Evolutionary conservation across 2,888 invertebrate species (phyloP).

Genomic region (Nasonovia ribisnigri): DNA sequence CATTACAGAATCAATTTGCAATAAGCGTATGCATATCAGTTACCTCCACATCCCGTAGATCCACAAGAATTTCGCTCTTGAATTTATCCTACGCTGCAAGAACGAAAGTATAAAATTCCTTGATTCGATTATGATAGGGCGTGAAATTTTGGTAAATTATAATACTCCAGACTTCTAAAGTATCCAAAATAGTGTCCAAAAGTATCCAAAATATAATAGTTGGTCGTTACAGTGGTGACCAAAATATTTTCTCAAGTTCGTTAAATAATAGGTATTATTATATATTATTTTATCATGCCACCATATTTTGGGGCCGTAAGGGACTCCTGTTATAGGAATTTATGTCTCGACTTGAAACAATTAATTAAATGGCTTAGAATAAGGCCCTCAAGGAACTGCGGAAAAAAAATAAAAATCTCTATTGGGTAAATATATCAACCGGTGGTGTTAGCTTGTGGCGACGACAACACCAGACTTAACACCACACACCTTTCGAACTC

Average conservation of each 20-base stretch:
- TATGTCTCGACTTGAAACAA: not conserved
- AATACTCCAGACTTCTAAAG: too few species aligned
- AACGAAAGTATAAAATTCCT: not conserved
- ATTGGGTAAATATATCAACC: not conserved
- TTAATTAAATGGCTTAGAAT: not conserved
- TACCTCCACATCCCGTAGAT: not conserved
- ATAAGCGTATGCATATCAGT: not conserved
- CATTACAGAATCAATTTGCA: too few species aligned
- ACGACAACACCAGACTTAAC: not conserved
- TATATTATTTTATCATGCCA: too few species aligned
- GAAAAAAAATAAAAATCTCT: not conserved
- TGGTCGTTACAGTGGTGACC: not conserved
- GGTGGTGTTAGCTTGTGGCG: not conserved
- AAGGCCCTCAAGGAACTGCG: not conserved
- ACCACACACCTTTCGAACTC: not conserved
- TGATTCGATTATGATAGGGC: not conserved
- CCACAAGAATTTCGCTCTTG: not conserved
- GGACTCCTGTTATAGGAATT: not conserved
- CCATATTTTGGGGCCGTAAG: not conserved
- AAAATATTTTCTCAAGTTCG: not conserved
- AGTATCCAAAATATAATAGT: not conserved
- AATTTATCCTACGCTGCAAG: not conserved
- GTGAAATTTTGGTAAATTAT: not conserved
- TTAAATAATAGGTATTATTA: not conserved
- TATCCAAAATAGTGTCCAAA: not conserved